Evolutionary conservation across 2,113 vertebrate genomes (phyloP), one percentile per base, ranked within the genome.

Genomic region (Hirundichthys speculiger): DNA sequence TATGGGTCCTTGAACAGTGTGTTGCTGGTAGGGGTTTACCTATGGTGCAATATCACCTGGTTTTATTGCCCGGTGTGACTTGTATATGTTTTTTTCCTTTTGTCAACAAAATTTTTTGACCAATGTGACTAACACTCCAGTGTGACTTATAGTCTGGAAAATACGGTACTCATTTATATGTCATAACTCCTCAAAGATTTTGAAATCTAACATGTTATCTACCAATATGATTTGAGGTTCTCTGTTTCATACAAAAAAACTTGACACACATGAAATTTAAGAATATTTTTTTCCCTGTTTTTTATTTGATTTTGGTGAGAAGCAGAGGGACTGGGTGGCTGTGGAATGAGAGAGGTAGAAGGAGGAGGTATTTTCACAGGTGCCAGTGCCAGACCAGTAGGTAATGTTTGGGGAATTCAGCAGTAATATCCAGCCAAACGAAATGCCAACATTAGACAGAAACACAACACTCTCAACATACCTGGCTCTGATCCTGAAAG

Each of bases 371-470:
- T 75, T 69, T 79, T 77, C 43, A 61, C 30, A n/a, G 25, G 72
- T 64, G 53, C n/a, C 60, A 79, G 73, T 66, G 73, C 22, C 51
- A 40, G 68, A 77, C 64, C 51, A 70, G 48, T 14, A 46, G 76
- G 49, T 79, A 51, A 77, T 81, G 68, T 74, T 84, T 82, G 73
- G 63, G 76, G 59, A 75, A 74, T 81, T 43, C 64, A 65, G 62
- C 69, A 58, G 79, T 69, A 86, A 89, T 79, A 86, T 78, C 66
- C 51, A 82, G 69, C n/a, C 20, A 30, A 73, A 80, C 40, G 50
- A 91, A 91, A 91, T 91, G 90, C 90, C 90, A 90, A 82, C 88
- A 86, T 86, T 78, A 86, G 76, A 79, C 76, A 88, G 68, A 56
- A 82, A 81, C 70, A 88, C 80, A 83, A 89, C 83, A 80, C 65